These are phyloP conservation scores for Stegostoma tigrinum DNA, from an alignment of 2,113 vertebrate genomes.

Conservation along the genomic window DNA sequence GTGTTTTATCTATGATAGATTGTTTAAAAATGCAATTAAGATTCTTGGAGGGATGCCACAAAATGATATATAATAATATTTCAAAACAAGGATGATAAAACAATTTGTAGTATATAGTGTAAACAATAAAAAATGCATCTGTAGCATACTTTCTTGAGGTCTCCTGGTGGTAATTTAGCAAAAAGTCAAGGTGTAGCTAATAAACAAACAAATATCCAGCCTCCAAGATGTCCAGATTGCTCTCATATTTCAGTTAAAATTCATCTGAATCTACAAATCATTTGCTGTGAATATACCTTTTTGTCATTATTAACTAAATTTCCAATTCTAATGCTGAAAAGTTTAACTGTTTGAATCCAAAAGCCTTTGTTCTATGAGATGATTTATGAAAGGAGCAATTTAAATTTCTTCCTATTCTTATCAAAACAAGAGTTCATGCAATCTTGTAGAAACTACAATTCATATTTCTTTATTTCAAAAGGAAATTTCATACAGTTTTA, in stretches of 20 bases:
- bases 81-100: constrained; percentile 37
- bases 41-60: constrained; percentile 36
- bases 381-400: not conserved
- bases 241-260: not conserved
- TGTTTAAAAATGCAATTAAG: constrained; percentile 38
- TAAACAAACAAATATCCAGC: not conserved
- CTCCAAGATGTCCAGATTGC: not conserved
- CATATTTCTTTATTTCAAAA: not conserved
- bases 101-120: constrained; percentile 35
- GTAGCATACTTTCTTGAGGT: constrained; percentile 15
- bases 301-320: not conserved
- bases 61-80: constrained; percentile 34
- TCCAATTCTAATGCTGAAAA: not conserved
- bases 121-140: constrained; percentile 30
- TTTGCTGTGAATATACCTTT: not conserved
- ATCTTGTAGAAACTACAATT: not conserved
- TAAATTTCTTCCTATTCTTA: not conserved
- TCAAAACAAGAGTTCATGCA: not conserved
- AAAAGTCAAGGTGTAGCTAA: not conserved
- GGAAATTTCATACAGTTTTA: not conserved
- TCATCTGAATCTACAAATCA: not conserved
- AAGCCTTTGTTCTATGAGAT: not conserved
- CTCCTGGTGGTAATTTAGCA: constrained; percentile 19
- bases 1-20: constrained; percentile 36
- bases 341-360: not conserved